A percentile compares a stretch with the other conserved stretches of the same genome.
Conservation (phyloP, 2,888 invertebrate genomes). For the Scotopteryx bipunctaria region DNA sequence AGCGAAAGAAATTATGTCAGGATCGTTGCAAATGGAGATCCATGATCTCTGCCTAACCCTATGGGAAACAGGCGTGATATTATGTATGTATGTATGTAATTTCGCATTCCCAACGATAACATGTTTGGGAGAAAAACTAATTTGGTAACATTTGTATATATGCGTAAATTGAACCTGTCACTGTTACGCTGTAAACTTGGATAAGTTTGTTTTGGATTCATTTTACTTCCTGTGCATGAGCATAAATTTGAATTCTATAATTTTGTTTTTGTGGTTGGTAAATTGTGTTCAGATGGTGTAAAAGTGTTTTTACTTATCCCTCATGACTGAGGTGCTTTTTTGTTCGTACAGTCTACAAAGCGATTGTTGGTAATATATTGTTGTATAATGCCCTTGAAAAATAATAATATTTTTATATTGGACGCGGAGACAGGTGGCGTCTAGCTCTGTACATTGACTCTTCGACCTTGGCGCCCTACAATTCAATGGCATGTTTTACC, state of each 20-base stretch:
- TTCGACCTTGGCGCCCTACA: constrained; percentile 70
- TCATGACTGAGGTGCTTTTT: neutral
- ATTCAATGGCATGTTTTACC: constrained; percentile 68
- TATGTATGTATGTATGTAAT: neutral
- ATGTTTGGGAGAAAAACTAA: neutral
- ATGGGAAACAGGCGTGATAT: no score
- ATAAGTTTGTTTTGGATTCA: constrained; percentile 16
- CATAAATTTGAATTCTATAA: constrained; percentile 8
- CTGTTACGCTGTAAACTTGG: constrained; percentile 21
- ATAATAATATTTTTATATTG: constrained; percentile 51
- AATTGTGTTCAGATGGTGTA: neutral
- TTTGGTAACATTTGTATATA: constrained; percentile 15
- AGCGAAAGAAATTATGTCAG: no score
- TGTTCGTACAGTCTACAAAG: neutral
- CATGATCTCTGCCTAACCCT: no score
- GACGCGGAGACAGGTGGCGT: constrained; percentile 72
- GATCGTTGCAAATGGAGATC: no score
- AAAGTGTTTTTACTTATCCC: neutral
- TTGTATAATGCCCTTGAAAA: constrained; percentile 44
- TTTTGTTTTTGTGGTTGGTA: constrained; percentile 8
- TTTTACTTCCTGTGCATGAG: constrained; percentile 16
- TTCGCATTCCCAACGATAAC: neutral
- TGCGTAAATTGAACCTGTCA: constrained; percentile 22
- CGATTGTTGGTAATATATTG: neutral
- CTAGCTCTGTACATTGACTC: constrained; percentile 75